A percentile compares a stretch with the other conserved stretches of the same genome.
These are phyloP conservation scores for Rhagonycha lutea DNA, from an alignment of 2,888 invertebrate species.

Conservation along the genomic window DNA sequence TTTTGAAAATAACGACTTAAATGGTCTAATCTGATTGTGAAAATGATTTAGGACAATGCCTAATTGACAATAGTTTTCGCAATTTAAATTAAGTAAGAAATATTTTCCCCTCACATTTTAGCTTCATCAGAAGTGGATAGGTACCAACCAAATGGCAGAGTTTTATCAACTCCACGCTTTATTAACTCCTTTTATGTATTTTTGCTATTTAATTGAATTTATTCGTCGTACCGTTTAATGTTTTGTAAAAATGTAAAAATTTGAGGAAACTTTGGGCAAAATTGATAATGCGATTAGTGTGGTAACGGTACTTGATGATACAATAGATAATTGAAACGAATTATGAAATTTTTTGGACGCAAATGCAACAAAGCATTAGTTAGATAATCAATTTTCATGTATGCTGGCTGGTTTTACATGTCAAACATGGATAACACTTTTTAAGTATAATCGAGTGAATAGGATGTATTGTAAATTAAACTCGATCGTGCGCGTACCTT, in stretches of 20 bases:
- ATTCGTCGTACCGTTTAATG: neutral
- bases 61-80: neutral
- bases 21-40: constrained; percentile 9
- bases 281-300: neutral
- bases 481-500: constrained; percentile 10
- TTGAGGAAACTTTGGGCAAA: neutral
- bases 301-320: neutral
- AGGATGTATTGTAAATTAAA: constrained; percentile 12
- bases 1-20: constrained; percentile 12
- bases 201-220: neutral
- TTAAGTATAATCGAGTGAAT: neutral
- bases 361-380: neutral
- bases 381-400: constrained; percentile 1
- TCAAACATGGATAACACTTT: constrained; percentile 4
- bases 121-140: neutral
- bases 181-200: neutral
- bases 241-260: neutral
- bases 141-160: neutral
- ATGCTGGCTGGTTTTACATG: neutral
- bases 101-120: neutral
- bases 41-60: neutral
- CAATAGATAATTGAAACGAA: neutral
- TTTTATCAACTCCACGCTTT: neutral
- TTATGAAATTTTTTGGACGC: neutral
- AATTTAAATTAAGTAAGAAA: neutral